A percentile compares a stretch with the other conserved stretches of the same genome.
Conservation (phyloP, 2,113 vertebrate species). For the Rhinoptilus africanus region DNA sequence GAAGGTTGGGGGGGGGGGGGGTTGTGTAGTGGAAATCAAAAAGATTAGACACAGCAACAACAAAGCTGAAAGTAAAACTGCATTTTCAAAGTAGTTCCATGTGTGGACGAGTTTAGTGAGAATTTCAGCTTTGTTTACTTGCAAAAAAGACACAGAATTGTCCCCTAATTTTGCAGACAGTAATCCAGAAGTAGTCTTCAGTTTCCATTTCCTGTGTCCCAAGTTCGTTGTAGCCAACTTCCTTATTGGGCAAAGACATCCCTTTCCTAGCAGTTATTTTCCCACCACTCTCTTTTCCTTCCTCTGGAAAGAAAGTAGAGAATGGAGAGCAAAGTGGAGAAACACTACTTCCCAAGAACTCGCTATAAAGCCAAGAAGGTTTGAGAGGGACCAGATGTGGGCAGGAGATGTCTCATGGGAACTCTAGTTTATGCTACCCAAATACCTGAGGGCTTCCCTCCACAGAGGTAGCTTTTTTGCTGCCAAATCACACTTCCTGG, state of each 20-base stretch:
- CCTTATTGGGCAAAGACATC: background rate
- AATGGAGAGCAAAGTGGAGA: background rate
- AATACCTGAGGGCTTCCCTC: background rate
- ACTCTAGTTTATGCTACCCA: background rate
- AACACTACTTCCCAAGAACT: background rate
- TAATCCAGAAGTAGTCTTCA: background rate
- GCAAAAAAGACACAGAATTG: background rate
- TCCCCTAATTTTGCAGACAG: background rate
- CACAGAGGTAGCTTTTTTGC: background rate
- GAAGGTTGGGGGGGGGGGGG: background rate
- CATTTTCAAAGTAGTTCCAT: background rate
- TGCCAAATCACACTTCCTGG: background rate
- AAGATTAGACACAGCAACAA: background rate
- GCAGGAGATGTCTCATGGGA: background rate
- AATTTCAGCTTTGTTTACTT: background rate
- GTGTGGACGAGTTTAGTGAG: background rate
- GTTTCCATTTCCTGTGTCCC: background rate
- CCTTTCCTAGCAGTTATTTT: background rate
- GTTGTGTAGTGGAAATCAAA: background rate
- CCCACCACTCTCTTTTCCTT: background rate
- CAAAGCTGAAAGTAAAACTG: background rate
- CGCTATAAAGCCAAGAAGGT: background rate
- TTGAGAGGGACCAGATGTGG: background rate
- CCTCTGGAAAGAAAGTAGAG: background rate
- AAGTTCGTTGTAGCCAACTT: background rate